Base-by-base conservation (phyloP, 2,797 vertebrate genomes). In the Aplochiton taeniatus region DNA sequence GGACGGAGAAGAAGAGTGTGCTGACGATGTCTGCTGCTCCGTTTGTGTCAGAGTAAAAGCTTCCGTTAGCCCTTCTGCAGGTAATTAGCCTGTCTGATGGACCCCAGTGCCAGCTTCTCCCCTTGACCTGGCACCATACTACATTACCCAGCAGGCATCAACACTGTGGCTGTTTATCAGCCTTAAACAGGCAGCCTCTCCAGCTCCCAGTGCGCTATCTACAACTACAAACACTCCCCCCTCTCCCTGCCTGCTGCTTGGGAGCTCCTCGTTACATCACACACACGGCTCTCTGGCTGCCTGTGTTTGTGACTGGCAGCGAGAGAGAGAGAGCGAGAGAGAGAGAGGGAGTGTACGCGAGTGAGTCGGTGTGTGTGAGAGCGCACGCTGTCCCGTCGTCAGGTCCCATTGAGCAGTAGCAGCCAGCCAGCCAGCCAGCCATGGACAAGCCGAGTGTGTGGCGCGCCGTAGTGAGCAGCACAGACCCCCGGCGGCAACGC, bases 211-310 rank as follows among this genome's bases (percentile, higher is more conserved):
- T 47, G 51, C 61, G 69, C 58, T 66, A 19, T 57, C 5, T 16
- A 11, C 47, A 10, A 56, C 42, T 44, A 20, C 18, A 60, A 59
- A 64, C 52, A 53, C 61, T 12, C 65, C 43, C 51, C 12, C 11
- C 59, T 9, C 11, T 12, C 45, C 20, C 7, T 61, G 54, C 69
- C 85, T 78, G 80, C 78, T 76, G 80, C 81, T 88, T 88, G 85
- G 87, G 85, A 48, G 79, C 75, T 90, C 79, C 90, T 88, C 20
- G 88, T 95, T 94, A 94, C 94, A 95, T 95, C 94, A 94, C 92
- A 84, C 87, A 46, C 87, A 87, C 81, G 66, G 83, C 87, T 88
- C 78, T 9, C 75, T 79, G 70, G 78, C 82, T 83, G 87, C 77
- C 74, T 54, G 79, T 83, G 89, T 87, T 85, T 89, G 87, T 87